Conservation (phyloP, 2,113 vertebrate species). For the Oplegnathus fasciatus region DNA sequence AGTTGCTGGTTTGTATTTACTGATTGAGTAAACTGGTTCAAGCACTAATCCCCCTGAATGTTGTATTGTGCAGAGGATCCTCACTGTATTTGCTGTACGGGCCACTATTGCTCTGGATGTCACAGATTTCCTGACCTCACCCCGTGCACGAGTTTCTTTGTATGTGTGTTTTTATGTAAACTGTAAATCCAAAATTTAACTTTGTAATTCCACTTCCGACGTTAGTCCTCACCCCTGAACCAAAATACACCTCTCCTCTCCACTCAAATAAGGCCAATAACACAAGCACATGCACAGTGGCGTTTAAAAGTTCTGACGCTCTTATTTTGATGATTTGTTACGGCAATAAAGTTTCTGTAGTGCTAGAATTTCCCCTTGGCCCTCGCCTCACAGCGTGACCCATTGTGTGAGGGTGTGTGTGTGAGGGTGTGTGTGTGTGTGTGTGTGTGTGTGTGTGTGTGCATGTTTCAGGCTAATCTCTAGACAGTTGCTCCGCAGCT, state of each 20-base stretch:
- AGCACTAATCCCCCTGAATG: slow-evolving; percentile 38
- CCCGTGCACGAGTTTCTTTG: neutral
- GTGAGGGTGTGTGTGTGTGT: neutral
- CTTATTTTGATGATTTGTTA: neutral
- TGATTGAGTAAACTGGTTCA: slow-evolving; percentile 56
- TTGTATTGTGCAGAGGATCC: neutral
- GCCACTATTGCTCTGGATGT: neutral
- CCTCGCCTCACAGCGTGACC: neutral
- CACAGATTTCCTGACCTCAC: slow-evolving; percentile 9
- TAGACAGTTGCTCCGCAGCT: slow-evolving; percentile 18
- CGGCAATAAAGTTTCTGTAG: neutral
- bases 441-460: slow-evolving; percentile 1
- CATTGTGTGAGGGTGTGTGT: neutral
- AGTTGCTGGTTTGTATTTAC: slow-evolving; percentile 46
- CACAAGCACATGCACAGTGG: neutral
- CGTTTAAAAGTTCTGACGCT: neutral
- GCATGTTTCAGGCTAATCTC: slow-evolving; percentile 40
- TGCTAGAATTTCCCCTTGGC: neutral
- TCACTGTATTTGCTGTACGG: slow-evolving; percentile 1
- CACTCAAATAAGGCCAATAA: neutral
- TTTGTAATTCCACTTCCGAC: neutral
- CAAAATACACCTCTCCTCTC: neutral
- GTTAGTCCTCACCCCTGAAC: neutral
- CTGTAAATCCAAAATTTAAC: neutral
- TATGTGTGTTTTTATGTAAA: neutral